Evolutionary conservation across 2,888 invertebrate species (phyloP).

Genomic region (Lathronympha strigana): DNA sequence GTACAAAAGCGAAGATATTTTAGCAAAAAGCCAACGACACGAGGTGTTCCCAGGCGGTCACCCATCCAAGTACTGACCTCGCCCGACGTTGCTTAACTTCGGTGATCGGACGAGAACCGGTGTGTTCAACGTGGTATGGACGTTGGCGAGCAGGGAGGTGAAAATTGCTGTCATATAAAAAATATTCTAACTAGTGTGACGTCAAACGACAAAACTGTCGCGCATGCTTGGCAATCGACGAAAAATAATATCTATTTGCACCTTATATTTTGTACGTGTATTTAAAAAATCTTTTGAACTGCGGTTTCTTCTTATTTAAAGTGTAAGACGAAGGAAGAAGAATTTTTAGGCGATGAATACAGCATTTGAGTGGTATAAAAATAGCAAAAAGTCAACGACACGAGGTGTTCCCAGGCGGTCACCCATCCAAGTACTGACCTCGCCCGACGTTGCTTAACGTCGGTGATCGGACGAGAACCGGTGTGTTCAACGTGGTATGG

Average conservation of each 20-base stretch:
- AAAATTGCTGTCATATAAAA: too few relatives aligned
- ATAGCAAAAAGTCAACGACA: constrained; percentile 47
- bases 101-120: constrained; percentile 54
- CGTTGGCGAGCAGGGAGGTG: constrained; percentile 44
- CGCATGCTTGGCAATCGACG: too few relatives aligned
- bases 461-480: constrained; percentile 54
- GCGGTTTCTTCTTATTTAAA: too few relatives aligned
- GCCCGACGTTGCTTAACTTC: constrained; percentile 53
- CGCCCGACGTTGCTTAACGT: constrained; percentile 53
- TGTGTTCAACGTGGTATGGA: constrained; percentile 52
- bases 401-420: constrained; percentile 52
- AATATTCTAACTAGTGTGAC: too few relatives aligned
- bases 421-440: constrained; percentile 52
- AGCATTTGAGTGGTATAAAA: too few relatives aligned
- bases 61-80: constrained; percentile 52
- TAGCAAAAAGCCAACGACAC: constrained; percentile 48
- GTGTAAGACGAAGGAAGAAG: too few relatives aligned
- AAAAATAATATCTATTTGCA: too few relatives aligned
- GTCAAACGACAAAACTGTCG: too few relatives aligned
- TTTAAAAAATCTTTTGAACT: too few relatives aligned
- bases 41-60: constrained; percentile 52
- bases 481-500: constrained; percentile 52
- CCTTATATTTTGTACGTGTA: too few relatives aligned
- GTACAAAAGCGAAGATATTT: too few relatives aligned
- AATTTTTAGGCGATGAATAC: too few relatives aligned